phyloP scores from a whole-genome alignment of 2,888 invertebrate species.

The Polymixis flavicincta region DNA sequence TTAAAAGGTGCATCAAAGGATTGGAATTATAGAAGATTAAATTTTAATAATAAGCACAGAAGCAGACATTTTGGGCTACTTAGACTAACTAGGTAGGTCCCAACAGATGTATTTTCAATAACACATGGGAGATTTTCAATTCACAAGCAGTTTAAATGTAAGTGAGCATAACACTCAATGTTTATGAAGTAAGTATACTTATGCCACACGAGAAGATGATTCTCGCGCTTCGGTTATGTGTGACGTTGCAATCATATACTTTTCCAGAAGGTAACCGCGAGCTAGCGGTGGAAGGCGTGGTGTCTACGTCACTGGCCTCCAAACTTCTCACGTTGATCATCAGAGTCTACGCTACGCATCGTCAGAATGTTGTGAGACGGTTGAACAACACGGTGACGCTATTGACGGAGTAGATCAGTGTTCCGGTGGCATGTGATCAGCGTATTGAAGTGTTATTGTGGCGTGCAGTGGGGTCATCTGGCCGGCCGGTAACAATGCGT shows the following conservation, averaged over 20 bases:
- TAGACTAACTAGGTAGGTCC: background rate
- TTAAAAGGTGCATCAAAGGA: background rate
- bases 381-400: slow-evolving; percentile 50
- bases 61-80: background rate
- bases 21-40: background rate
- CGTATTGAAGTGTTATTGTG: slow-evolving; percentile 76
- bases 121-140: background rate
- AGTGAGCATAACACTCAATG: slow-evolving; percentile 1
- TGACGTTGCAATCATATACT: slow-evolving; percentile 31
- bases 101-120: background rate
- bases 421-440: slow-evolving; percentile 73
- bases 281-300: slow-evolving; percentile 44
- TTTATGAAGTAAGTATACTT: slow-evolving; percentile 37
- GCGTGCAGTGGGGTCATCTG: slow-evolving; percentile 80
- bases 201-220: slow-evolving; percentile 11
- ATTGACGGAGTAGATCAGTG: slow-evolving; percentile 62
- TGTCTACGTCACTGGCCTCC: slow-evolving; percentile 44
- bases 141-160: slow-evolving; percentile 13
- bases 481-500: slow-evolving; percentile 78
- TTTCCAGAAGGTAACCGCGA: slow-evolving; percentile 33
- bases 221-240: slow-evolving; percentile 10
- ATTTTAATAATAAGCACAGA: background rate
- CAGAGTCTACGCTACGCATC: slow-evolving; percentile 45
- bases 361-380: slow-evolving; percentile 44
- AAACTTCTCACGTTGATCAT: slow-evolving; percentile 50